Base-by-base conservation (phyloP, 2,888 invertebrate species). In the Melieria picta region DNA sequence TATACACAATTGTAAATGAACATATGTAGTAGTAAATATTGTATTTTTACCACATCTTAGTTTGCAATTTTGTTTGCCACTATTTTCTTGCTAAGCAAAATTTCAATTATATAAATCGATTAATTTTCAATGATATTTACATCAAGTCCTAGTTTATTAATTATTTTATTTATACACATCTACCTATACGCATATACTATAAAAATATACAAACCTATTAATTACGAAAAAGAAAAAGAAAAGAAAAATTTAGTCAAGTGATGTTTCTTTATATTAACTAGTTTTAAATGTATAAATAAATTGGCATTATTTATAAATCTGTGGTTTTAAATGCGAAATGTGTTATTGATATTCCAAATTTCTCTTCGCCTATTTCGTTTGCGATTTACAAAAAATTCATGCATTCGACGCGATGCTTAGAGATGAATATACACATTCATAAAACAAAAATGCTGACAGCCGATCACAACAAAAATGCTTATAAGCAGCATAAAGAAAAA, bases 201-300 rank as follows among this genome's bases (percentile, higher is more conserved):
- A 66, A 66, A 66, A 10, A n/a, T 48, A n/a, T 66, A 58, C 48
- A 30, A 58, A 67, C 42, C 50, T 11, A 43, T 3, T 43, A 64
- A 58, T 42, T 30, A 57, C 30, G 43, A 60, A 43, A 67, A n/a
- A 16, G 43, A 11, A 61, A 67, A 67, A 43, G 7, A 50, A 61
- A 67, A 5, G 47, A 30, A 47, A 30, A 45, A 50, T 60, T 67
- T 67, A 67, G 67, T 60, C 52, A 48, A 67, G n/a, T 60, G 47
- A 63, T 62, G 9, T 55, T 62, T 62, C 52, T 58, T 60, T 68
- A 55, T 56, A 50, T 69, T 13, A 47, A 57, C 48, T 61, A 65
- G 62, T 68, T 71, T 52, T 69, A 62, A 57, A 73, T 64, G 56
- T 55, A 60, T 58, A 50, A 69, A 73, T 57, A 69, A 71, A 74